Base-by-base conservation (phyloP, 1,140 invertebrate genomes). In the Tetragnatha versicolor region DNA sequence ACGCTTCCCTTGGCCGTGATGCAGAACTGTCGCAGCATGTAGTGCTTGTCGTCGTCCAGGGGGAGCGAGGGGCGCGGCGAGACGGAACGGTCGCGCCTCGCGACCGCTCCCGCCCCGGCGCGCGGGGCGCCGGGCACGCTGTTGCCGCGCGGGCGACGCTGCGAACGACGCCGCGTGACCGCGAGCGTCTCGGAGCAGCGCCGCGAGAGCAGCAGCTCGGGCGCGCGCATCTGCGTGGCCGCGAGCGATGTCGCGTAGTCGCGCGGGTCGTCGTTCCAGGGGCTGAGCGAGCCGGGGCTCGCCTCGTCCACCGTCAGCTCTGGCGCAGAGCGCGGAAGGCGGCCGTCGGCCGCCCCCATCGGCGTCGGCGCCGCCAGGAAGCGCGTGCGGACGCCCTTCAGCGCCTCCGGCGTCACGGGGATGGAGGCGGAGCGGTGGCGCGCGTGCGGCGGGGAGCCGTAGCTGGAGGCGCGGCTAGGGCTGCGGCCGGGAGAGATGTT, bases 1-100 rank as follows among this genome's bases (percentile, higher is more conserved):
- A 92, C 88, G 14, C 47, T 51, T n/a, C 94, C 94, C 91, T 96
- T 96, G 75, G 92, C 90, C 51, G 93, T 95, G 82, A 93, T 91
- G 86, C 92, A 94, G 87, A 97, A 97, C 66, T 92, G 94, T 81
- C 94, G 88, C 55, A 96, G 90, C 69, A 93, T 88, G 85, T 95
- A 83, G 29, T 85, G 81, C n/a, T 82, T 82, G 9, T 83, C 82
- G 12, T 72, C 81, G 31, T 79, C 76, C 3, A 58, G 33, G 2
- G 76, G 76, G 7, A 68, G 9, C n/a, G 63, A 60, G 1, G 76
- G 76, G 1, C 75, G 45, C 20, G 75, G 75, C 33, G 61, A 66
- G 2, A 77, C 61, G 47, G 63, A 69, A 14, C 76, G 47, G 47
- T 79, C 76, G 3, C 72, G n/a, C 12, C 53, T 9, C 22, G 17